Percentiles rank a stretch among this genome's conserved stretches.
Conservation (phyloP, 2,113 vertebrate species). For the Oreochromis spilurus region DNA sequence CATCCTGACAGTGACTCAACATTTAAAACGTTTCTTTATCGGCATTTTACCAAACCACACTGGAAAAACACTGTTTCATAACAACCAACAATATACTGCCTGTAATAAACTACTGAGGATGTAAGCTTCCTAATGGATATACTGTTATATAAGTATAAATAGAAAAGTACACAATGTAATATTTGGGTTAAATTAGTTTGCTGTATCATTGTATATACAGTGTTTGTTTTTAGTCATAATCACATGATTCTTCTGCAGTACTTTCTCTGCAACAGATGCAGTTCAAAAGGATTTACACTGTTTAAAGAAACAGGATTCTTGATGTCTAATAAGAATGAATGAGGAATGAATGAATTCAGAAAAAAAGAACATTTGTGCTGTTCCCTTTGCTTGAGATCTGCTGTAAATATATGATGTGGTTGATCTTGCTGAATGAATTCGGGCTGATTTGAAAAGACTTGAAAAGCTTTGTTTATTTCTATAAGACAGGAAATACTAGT, state of each 20-base stretch:
- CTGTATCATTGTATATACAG: background rate
- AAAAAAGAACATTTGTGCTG: background rate
- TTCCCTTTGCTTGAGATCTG: background rate
- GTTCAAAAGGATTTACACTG: background rate
- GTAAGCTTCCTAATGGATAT: background rate
- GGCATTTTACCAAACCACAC: background rate
- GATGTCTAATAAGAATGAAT: background rate
- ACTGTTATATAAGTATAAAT: background rate
- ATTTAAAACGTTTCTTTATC: background rate
- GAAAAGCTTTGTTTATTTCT: background rate
- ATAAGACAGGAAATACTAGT: background rate
- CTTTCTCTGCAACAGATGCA: background rate
- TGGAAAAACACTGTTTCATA: background rate
- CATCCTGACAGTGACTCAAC: slow-evolving; percentile 32
- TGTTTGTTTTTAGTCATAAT: background rate
- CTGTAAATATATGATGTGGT: background rate
- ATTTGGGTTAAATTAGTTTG: background rate
- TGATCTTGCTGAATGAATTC: background rate
- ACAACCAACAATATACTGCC: background rate
- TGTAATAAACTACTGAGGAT: background rate
- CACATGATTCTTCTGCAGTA: background rate
- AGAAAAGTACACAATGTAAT: background rate
- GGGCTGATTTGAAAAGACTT: background rate
- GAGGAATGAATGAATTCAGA: background rate
- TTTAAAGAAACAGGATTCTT: background rate